Conservation (phyloP, 2,113 vertebrate genomes). For the Physeter macrocephalus region DNA sequence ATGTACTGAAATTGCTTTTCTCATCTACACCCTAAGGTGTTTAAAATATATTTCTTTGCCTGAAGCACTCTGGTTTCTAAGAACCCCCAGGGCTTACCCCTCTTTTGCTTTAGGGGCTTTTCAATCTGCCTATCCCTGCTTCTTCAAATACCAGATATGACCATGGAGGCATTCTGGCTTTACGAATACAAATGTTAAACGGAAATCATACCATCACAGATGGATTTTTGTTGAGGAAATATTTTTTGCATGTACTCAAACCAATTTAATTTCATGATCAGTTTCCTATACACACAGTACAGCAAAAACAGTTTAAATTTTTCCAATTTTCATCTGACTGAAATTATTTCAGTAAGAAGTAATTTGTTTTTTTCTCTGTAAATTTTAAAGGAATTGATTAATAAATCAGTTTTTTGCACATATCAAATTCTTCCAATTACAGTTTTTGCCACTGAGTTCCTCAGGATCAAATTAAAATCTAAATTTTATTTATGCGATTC, state of each 20-base stretch:
- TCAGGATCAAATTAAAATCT: constrained; percentile 6
- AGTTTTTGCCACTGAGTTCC: neutral
- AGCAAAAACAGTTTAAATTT: neutral
- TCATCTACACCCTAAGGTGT: neutral
- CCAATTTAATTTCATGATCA: neutral
- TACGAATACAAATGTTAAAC: constrained; percentile 3
- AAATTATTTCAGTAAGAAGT: neutral
- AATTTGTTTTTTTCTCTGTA: neutral
- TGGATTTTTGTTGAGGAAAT: neutral
- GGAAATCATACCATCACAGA: neutral
- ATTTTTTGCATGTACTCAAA: neutral
- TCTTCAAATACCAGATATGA: neutral
- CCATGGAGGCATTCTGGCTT: neutral
- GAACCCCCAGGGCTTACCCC: neutral
- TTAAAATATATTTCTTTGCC: neutral
- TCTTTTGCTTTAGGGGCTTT: neutral
- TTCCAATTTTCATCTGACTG: neutral
- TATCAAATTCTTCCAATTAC: neutral
- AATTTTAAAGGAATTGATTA: neutral
- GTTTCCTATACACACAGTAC: neutral
- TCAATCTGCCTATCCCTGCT: neutral
- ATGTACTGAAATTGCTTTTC: neutral
- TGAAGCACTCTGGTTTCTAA: neutral
- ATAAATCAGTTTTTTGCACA: neutral
- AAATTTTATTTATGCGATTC: neutral